Conservation (phyloP, 2,113 vertebrate genomes). For the Pseudorectes ferrugineus region DNA sequence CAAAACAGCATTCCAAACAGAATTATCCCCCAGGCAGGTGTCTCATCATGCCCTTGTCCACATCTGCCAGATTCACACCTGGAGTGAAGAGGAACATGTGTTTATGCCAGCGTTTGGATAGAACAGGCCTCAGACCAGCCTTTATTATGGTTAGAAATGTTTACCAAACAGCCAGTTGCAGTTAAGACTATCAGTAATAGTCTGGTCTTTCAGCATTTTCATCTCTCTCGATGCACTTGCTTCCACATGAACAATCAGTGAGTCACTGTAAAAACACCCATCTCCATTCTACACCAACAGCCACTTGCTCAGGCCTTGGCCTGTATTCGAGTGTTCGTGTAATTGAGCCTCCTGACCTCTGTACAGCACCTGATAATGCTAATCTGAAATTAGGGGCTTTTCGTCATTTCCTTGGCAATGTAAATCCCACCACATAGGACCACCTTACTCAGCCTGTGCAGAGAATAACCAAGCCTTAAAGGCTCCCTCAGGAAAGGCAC, state of each 20-base stretch:
- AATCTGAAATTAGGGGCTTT: neutral
- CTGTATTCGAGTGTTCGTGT: fast-evolving
- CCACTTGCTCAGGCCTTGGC: neutral
- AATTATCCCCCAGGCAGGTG: neutral
- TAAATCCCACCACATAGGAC: neutral
- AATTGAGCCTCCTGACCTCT: neutral
- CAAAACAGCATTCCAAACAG: conserved; percentile 22
- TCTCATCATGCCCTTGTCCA: neutral
- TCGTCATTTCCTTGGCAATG: neutral
- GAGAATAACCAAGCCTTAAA: neutral
- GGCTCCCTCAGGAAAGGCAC: neutral
- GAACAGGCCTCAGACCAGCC: neutral
- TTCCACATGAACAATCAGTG: neutral
- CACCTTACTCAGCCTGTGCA: neutral
- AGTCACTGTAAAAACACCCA: neutral
- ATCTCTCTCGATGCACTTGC: neutral
- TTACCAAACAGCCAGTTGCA: neutral
- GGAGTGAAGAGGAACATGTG: neutral
- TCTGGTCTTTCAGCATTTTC: neutral
- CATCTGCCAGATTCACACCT: conserved; percentile 1
- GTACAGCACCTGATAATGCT: neutral
- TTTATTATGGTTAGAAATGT: neutral
- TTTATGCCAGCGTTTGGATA: neutral
- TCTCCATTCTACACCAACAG: neutral
- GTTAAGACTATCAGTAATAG: neutral